Conservation (phyloP, 1,140 invertebrate species). For the Camponotus vicinus region DNA sequence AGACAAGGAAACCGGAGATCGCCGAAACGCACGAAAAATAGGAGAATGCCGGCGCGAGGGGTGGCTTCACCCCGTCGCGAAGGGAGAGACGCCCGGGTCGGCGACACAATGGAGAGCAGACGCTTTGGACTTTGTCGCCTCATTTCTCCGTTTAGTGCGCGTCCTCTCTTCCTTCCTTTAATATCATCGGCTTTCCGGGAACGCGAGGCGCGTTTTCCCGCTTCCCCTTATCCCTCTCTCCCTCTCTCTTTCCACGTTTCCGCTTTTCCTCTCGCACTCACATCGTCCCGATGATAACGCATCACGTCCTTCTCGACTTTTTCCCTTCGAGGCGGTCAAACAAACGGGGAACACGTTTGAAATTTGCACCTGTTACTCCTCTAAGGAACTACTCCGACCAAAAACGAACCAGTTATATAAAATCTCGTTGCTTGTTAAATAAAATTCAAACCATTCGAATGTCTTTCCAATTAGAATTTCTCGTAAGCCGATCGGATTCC, state of each 20-base stretch:
- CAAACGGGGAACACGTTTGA: constrained; percentile 12
- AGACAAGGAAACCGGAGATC: constrained; percentile 24
- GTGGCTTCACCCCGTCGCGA: constrained; percentile 35
- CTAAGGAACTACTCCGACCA: background rate
- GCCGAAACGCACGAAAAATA: constrained; percentile 46
- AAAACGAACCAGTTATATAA: background rate
- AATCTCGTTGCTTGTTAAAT: background rate
- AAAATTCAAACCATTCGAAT: background rate
- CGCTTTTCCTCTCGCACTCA: constrained; percentile 5
- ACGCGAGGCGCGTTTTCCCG: constrained; percentile 41
- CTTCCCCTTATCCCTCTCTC: constrained; percentile 18
- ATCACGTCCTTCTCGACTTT: constrained; percentile 35
- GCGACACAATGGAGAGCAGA: constrained; percentile 67
- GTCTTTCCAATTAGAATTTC: constrained; percentile 6
- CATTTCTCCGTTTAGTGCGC: constrained; percentile 64
- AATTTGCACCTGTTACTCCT: constrained; percentile 29
- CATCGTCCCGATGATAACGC: constrained; percentile 38
- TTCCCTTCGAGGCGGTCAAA: constrained; percentile 32
- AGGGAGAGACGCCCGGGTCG: constrained; percentile 11
- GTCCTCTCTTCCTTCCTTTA: constrained; percentile 62
- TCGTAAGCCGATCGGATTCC: background rate
- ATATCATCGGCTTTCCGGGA: constrained; percentile 73
- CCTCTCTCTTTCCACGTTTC: constrained; percentile 3
- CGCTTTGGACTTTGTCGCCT: constrained; percentile 71
- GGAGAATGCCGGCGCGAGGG: constrained; percentile 3